These are phyloP conservation scores for Cryptotis parvus DNA, from an alignment of 2,113 vertebrate genomes.

Conservation along the genomic window DNA sequence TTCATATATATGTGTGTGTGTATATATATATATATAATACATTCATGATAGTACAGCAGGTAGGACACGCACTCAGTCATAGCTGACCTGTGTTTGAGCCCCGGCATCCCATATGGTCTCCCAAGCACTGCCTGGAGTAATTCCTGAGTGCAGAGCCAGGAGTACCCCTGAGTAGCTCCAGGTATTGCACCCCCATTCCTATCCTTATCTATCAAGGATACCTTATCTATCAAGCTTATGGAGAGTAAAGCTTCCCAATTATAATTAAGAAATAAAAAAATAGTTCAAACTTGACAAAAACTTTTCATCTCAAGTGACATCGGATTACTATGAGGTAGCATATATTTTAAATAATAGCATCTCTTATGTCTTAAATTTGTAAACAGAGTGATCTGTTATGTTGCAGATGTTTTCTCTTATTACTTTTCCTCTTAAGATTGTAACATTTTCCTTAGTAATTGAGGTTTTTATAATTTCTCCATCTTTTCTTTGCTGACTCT, in stretches of 20 bases:
- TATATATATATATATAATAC: too few species aligned
- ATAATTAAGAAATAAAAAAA: background rate
- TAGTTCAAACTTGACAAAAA: background rate
- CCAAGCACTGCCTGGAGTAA: too few species aligned
- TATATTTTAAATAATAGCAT: slow-evolving; percentile 42
- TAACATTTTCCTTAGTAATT: background rate
- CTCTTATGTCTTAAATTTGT: too few species aligned
- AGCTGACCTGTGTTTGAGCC: too few species aligned
- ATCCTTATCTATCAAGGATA: background rate
- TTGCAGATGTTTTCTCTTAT: slow-evolving; percentile 17
- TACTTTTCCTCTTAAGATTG: background rate
- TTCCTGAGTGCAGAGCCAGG: too few species aligned
- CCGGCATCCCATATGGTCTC: too few species aligned
- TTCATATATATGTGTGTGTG: too few species aligned
- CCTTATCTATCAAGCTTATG: background rate
- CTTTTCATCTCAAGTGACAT: slow-evolving; percentile 15
- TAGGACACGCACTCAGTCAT: too few species aligned
- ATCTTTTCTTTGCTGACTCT: background rate
- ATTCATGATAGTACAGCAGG: too few species aligned
- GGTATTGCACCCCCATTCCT: too few species aligned
- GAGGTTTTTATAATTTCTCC: background rate
- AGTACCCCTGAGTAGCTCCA: too few species aligned
- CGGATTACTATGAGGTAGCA: background rate
- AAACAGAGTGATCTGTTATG: background rate
- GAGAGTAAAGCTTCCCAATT: background rate